These are phyloP conservation scores for Acrobasis consociella DNA, from an alignment of 2,888 invertebrate species.

Conservation along the genomic window DNA sequence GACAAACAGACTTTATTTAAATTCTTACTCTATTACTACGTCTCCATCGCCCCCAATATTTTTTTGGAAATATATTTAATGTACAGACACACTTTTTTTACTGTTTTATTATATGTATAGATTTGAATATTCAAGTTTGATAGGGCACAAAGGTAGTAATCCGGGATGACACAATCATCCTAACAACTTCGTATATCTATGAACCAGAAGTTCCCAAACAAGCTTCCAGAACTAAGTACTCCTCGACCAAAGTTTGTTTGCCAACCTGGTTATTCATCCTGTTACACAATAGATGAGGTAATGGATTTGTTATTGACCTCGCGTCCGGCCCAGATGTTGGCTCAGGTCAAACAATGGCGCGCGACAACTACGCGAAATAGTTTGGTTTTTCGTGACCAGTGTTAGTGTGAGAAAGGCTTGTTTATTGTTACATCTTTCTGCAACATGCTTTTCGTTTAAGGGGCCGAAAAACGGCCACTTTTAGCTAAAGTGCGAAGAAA, in stretches of 20 bases:
- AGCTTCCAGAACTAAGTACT: neutral
- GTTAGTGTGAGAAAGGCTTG: no score
- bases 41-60: no score
- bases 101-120: no score
- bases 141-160: neutral
- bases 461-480: no score
- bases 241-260: constrained; percentile 19
- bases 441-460: no score
- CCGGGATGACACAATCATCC: neutral
- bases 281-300: constrained; percentile 20
- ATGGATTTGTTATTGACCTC: constrained; percentile 24
- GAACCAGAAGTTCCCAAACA: neutral
- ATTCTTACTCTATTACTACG: no score
- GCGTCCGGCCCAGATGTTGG: constrained; percentile 20
- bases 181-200: neutral
- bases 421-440: no score
- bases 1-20: no score
- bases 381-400: neutral
- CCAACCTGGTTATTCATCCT: constrained; percentile 8
- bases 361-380: constrained; percentile 4
- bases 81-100: no score
- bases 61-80: no score
- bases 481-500: no score
- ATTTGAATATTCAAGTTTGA: neutral
- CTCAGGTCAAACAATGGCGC: constrained; percentile 11